phyloP scores from a whole-genome alignment of 2,888 invertebrate genomes.

The Leptopilina myrica region DNA sequence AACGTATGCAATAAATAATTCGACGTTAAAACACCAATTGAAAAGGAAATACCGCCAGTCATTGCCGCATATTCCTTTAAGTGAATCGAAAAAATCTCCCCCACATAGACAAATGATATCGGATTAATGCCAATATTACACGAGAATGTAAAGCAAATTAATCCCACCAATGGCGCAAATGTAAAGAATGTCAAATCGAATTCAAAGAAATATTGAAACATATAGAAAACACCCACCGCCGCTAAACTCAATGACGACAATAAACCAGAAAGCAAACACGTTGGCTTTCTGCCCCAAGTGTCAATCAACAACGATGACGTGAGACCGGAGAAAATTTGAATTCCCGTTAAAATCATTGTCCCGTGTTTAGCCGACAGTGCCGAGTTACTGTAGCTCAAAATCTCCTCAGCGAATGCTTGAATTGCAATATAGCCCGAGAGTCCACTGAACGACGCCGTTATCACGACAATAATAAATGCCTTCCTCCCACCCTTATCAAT shows the following conservation, averaged over 20 bases:
- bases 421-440: slow-evolving; percentile 81
- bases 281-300: slow-evolving; percentile 80
- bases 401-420: slow-evolving; percentile 80
- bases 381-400: slow-evolving; percentile 80
- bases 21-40: neutral
- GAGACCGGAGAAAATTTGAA: slow-evolving; percentile 79
- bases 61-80: neutral
- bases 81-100: neutral
- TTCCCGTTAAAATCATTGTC: slow-evolving; percentile 79
- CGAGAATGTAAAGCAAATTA: neutral
- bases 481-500: slow-evolving; percentile 78
- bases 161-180: neutral
- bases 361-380: slow-evolving; percentile 76
- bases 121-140: slow-evolving; percentile 14
- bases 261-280: slow-evolving; percentile 80
- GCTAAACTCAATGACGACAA: slow-evolving; percentile 79
- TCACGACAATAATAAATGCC: slow-evolving; percentile 80
- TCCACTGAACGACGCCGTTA: slow-evolving; percentile 76
- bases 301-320: slow-evolving; percentile 81
- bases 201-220: slow-evolving; percentile 76
- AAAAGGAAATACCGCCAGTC: neutral
- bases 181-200: slow-evolving; percentile 76
- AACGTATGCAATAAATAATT: neutral
- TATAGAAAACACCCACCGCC: slow-evolving; percentile 80
- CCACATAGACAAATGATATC: neutral